Evolutionary conservation across 1,140 invertebrate species (phyloP), one percentile per base, ranked within the genome.

Genomic region (Seison nebaliae): DNA sequence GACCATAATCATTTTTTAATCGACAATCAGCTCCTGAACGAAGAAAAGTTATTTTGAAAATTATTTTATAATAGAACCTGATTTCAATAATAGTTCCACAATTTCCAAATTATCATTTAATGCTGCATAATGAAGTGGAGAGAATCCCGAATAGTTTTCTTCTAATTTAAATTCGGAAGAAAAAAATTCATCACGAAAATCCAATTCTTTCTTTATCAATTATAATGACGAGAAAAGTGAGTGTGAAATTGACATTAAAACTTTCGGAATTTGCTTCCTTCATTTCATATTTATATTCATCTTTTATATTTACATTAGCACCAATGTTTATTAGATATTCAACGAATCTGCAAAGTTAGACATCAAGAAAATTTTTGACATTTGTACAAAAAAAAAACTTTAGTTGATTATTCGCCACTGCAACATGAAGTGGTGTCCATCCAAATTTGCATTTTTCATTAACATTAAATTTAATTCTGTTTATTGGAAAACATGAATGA

Each of bases 41-140:
- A n/a, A n/a, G n/a, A n/a, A n/a, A n/a, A n/a, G n/a, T n/a, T n/a
- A n/a, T n/a, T n/a, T n/a, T n/a, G n/a, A n/a, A n/a, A n/a, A n/a
- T n/a, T n/a, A n/a, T n/a, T n/a, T n/a, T n/a, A n/a, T n/a, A n/a
- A n/a, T n/a, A n/a, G n/a, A n/a, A n/a, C n/a, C n/a, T n/a, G n/a
- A n/a, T n/a, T 62, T 49, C 6, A 67, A 45, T 15, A 67, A 48
- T 1, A 52, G 9, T 42, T 52, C 47, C 9, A 64, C 52, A 34
- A 69, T 66, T 12, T 62, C 61, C 15, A 63, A 48, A 47, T 71
- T 70, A 59, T 80, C 70, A 9, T 67, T 62, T 20, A 86, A 56
- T 28, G 72, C 74, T 12, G 78, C 77, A 64, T 86, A 88, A 56
- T 84, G 79, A 28, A 88, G 62, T 28, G 78, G 68, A 35, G 79